These are phyloP conservation scores for Euborellia annulipes DNA, from an alignment of 1,140 invertebrate species.

Conservation along the genomic window DNA sequence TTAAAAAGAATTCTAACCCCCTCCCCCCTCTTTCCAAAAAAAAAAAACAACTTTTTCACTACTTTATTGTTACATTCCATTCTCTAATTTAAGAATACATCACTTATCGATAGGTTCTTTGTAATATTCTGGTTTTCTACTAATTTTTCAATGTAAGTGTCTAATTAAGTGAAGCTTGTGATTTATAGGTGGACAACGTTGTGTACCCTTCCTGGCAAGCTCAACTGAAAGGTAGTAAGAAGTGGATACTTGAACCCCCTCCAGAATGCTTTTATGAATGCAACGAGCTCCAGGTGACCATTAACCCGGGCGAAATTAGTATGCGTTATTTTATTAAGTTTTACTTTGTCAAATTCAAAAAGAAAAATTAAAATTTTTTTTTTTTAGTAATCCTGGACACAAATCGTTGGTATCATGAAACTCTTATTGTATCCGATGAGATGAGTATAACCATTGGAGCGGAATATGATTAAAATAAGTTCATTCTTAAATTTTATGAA, in stretches of 20 bases:
- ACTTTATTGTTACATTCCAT: too few species aligned
- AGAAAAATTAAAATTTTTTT: slow-evolving; percentile 11
- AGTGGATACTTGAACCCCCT: slow-evolving; percentile 73
- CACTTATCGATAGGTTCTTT: too few species aligned
- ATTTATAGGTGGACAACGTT: slow-evolving; percentile 72
- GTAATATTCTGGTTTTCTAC: too few species aligned
- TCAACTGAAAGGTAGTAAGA: slow-evolving; percentile 69
- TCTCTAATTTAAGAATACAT: too few species aligned
- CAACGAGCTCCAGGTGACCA: slow-evolving; percentile 44
- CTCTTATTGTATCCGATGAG: slow-evolving; percentile 64
- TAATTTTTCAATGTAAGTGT: not conserved
- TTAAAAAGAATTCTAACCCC: too few species aligned
- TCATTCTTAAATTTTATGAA: too few species aligned
- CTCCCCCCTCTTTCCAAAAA: too few species aligned
- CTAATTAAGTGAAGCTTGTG: slow-evolving; percentile 7
- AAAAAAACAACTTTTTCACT: too few species aligned
- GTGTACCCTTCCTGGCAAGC: slow-evolving; percentile 87
- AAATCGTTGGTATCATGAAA: slow-evolving; percentile 90
- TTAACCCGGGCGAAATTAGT: slow-evolving; percentile 82
- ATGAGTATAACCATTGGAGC: slow-evolving; percentile 91
- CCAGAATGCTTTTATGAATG: slow-evolving; percentile 76
- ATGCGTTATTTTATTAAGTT: slow-evolving; percentile 25
- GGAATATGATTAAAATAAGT: slow-evolving; percentile 86
- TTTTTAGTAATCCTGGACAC: slow-evolving; percentile 80
- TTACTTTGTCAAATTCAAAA: slow-evolving; percentile 3